Evolutionary conservation across 35 echinoderm and acorn worm species (phyloP).

Genomic region (Lytechinus pictus): DNA sequence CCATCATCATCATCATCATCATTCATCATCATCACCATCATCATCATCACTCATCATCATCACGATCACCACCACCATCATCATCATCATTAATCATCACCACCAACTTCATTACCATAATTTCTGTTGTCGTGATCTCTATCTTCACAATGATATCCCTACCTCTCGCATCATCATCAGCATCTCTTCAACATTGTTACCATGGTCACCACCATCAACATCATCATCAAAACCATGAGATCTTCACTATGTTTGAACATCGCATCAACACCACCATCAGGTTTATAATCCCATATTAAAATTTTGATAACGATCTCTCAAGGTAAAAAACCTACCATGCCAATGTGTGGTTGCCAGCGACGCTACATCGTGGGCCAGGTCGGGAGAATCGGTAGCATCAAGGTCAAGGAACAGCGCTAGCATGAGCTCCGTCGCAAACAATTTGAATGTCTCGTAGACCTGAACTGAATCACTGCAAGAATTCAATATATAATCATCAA

Average conservation of each 20-base stretch:
- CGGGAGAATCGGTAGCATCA: constrained; percentile 73
- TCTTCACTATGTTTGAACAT: not conserved
- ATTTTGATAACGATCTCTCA: not conserved
- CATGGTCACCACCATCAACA: too few relatives aligned
- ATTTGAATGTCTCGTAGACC: constrained; percentile 84
- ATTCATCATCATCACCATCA: too few relatives aligned
- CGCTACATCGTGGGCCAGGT: constrained; percentile 65
- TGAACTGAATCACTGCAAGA: constrained; percentile 43
- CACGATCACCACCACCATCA: too few relatives aligned
- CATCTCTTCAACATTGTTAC: too few relatives aligned
- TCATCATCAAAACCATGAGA: too few relatives aligned
- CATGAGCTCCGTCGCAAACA: constrained; percentile 95
- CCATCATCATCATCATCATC: too few relatives aligned
- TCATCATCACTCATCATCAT: too few relatives aligned
- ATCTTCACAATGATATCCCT: too few relatives aligned
- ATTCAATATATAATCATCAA: not conserved
- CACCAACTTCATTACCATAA: too few relatives aligned
- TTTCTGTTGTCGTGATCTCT: too few relatives aligned
- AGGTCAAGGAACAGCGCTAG: constrained; percentile 90
- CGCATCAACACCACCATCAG: not conserved
- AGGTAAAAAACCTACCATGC: constrained; percentile 73
- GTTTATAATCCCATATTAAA: not conserved
- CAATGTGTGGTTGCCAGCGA: constrained; percentile 87
- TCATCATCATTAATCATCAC: too few relatives aligned
- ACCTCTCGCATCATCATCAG: too few relatives aligned